These are phyloP conservation scores for Phalanger gymnotis DNA, from an alignment of 2,797 vertebrate species.

Conservation along the genomic window DNA sequence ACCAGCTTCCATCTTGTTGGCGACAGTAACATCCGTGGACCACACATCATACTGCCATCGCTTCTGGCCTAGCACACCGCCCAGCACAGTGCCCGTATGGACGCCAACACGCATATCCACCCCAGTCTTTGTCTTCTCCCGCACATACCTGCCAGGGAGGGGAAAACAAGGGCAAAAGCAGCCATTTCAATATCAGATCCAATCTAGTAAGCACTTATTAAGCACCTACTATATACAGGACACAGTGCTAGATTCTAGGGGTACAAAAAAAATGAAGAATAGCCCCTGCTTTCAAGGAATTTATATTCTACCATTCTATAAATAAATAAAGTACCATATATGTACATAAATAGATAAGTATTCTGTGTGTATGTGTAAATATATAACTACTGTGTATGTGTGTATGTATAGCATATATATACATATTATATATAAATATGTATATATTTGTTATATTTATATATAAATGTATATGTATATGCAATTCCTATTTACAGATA, in stretches of 20 bases:
- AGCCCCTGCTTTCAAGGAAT: not conserved
- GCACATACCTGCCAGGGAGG: slow-evolving; percentile 88
- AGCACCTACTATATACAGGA: not conserved
- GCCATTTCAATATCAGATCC: no score
- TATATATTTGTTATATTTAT: not conserved
- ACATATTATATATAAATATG: not conserved
- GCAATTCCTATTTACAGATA: not conserved
- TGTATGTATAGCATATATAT: not conserved
- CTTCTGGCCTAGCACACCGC: slow-evolving; percentile 96
- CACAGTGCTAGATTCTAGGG: not conserved
- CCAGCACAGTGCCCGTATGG: slow-evolving; percentile 94
- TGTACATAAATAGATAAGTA: not conserved
- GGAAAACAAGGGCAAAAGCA: not conserved
- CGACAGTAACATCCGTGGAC: slow-evolving; percentile 97
- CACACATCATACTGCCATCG: slow-evolving; percentile 98
- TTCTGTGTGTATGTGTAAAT: not conserved
- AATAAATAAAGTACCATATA: not conserved
- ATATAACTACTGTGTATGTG: not conserved
- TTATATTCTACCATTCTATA: not conserved
- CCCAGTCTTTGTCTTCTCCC: slow-evolving; percentile 94
- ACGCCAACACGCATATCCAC: slow-evolving; percentile 98
- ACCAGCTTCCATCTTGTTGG: slow-evolving; percentile 98
- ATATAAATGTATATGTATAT: not conserved
- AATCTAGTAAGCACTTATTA: not conserved
- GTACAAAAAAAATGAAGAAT: not conserved